Evolutionary conservation across 30 jellyfish, hydroid and myxozoan genomes (phyloP), one percentile per base, ranked within the genome.

Genomic region (Aurelia coerulea): DNA sequence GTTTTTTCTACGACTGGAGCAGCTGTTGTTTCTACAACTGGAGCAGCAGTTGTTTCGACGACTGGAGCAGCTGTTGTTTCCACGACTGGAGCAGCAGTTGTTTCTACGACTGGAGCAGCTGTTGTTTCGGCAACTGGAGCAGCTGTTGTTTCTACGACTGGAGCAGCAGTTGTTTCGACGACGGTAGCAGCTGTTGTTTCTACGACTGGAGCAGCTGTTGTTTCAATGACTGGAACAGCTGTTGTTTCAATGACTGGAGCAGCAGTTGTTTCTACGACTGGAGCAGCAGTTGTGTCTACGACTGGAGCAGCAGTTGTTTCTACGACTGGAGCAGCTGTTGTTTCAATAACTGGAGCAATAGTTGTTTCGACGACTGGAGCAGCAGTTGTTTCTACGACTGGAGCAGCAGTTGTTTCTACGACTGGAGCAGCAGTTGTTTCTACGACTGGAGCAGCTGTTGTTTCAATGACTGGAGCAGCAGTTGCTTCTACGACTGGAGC

Each of bases 61-160:
- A 50, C 88, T 34, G 77, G 77, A 77, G 88, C 78, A 54, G 80
- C 88, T 12, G 78, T 54, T 1, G 88, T 77, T 77, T 77, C 80
- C 2, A 70, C 90, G 67, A 63, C 65, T 17, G 88, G 65, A 34
- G 74, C 88, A 10, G 88, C 65, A 12, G 88, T 65, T 29, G 53
- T 17, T 50, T 32, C 34, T 1, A 65, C 64, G 18, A 50, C 88
- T 34, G 77, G 77, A 52, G 89, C 79, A 62, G 89, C 89, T 0
- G 79, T 32, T 17, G 82, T 80, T 54, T 80, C 90, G 0, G 42
- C 86, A 51, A 68, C 77, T 74, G 69, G 81, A 35, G 66, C 69
- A 0, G 68, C 51, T 0, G 81, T 72, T 10, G 81, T 72, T 17
- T 72, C 81, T 1, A 10, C 51, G 29, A 72, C 66, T 9, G 67